Evolutionary conservation across 2,113 vertebrate genomes (phyloP).

Genomic region (Chloebia gouldiae): DNA sequence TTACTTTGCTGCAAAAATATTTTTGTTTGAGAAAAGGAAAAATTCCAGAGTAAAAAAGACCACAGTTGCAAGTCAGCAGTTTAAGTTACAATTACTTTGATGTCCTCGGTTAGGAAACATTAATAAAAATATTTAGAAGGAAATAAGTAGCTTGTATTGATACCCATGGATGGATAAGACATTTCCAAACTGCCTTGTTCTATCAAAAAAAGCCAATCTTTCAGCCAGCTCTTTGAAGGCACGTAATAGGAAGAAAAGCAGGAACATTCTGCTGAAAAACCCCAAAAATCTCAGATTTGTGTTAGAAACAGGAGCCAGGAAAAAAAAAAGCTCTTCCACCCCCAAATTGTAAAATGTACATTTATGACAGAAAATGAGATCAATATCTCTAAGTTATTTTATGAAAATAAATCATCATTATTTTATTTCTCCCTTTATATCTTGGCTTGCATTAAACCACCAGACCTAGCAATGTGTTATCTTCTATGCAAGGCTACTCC

Average conservation of each 20-base stretch:
- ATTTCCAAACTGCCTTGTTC: background rate
- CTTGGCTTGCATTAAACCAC: background rate
- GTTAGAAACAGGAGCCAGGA: background rate
- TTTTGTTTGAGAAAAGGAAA: background rate
- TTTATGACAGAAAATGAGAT: background rate
- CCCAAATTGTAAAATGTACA: rapidly evolving
- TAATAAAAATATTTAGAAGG: background rate
- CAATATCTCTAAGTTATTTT: background rate
- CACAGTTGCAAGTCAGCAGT: background rate
- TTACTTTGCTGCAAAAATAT: constrained; percentile 17
- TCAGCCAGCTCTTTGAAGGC: background rate
- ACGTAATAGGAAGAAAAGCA: background rate
- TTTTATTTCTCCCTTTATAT: background rate
- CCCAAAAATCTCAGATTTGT: background rate
- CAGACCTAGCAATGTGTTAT: background rate
- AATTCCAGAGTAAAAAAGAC: background rate
- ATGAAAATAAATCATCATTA: background rate
- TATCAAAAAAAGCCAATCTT: background rate
- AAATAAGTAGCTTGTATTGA: background rate
- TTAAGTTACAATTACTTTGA: background rate
- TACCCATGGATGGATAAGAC: background rate
- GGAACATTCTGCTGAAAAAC: background rate
- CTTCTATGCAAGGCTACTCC: background rate
- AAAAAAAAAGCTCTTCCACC: background rate
- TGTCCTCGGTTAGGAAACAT: background rate